Percentiles rank a stretch among this genome's conserved stretches.
phyloP scores from a whole-genome alignment of 2,888 invertebrate genomes.

The Thymelicus lineola region DNA sequence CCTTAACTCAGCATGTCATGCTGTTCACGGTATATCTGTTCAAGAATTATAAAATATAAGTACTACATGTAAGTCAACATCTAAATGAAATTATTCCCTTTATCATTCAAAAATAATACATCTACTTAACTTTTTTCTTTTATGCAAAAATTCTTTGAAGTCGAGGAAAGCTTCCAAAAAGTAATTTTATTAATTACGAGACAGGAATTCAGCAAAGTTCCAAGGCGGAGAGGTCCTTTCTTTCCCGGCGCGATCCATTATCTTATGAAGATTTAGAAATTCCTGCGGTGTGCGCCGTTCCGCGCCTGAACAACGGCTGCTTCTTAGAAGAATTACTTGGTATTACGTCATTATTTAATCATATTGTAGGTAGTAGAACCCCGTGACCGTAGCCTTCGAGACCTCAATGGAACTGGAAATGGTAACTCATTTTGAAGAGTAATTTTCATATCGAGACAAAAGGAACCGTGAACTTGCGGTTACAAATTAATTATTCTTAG shows the following conservation, averaged over 20 bases:
- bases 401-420: constrained; percentile 28
- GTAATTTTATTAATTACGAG: constrained; percentile 86
- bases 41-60: constrained; percentile 5
- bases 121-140: constrained; percentile 84
- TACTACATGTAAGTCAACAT: constrained; percentile 57
- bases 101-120: constrained; percentile 83
- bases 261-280: constrained; percentile 85
- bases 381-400: constrained; percentile 4
- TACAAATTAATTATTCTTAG: constrained; percentile 47
- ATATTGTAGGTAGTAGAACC: constrained; percentile 23
- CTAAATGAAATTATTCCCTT: constrained; percentile 78
- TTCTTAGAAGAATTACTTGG: constrained; percentile 42
- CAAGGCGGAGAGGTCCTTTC: constrained; percentile 79
- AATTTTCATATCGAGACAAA: constrained; percentile 37
- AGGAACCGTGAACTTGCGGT: constrained; percentile 38
- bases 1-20: too few species aligned
- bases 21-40: background rate
- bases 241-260: constrained; percentile 81
- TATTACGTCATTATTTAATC: constrained; percentile 42
- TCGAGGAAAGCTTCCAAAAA: constrained; percentile 84
- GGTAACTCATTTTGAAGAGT: constrained; percentile 26
- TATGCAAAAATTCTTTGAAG: constrained; percentile 84
- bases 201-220: constrained; percentile 84
- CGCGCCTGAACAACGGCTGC: constrained; percentile 45
- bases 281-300: constrained; percentile 72